Percentiles rank a stretch among this genome's conserved stretches.
These are phyloP conservation scores for Zapus hudsonius DNA, from an alignment of 2,113 vertebrate species.

Conservation along the genomic window DNA sequence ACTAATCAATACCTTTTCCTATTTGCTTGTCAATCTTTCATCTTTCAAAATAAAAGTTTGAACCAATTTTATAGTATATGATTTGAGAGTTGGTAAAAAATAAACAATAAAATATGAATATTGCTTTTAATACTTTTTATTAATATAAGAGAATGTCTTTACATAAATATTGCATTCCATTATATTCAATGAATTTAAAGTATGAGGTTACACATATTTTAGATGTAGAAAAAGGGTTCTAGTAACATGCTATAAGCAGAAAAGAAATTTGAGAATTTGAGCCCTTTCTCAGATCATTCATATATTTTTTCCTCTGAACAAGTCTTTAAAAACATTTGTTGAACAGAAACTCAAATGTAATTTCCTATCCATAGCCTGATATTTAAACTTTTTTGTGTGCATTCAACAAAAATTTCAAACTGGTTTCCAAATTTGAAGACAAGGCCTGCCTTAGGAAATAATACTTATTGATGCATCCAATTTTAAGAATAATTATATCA, in stretches of 20 bases:
- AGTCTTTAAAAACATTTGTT: slow-evolving; percentile 51
- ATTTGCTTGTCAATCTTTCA: slow-evolving; percentile 61
- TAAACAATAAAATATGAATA: slow-evolving; percentile 59
- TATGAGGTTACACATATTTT: slow-evolving; percentile 34
- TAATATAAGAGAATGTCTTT: slow-evolving; percentile 42
- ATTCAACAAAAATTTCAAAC: slow-evolving; percentile 62
- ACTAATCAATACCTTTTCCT: slow-evolving; percentile 49
- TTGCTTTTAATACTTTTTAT: slow-evolving; percentile 41
- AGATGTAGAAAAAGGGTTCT: slow-evolving; percentile 52
- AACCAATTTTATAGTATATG: slow-evolving; percentile 64
- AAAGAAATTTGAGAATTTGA: slow-evolving; percentile 45
- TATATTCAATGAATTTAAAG: slow-evolving; percentile 64
- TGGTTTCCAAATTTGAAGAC: slow-evolving; percentile 30
- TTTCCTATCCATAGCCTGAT: slow-evolving; percentile 63
- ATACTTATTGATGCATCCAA: not conserved
- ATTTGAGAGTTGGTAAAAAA: slow-evolving; percentile 70
- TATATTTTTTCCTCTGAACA: slow-evolving; percentile 16
- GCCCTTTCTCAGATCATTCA: slow-evolving; percentile 58
- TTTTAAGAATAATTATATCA: not conserved
- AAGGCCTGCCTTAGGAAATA: slow-evolving; percentile 75
- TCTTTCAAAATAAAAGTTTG: slow-evolving; percentile 56
- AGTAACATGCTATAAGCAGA: slow-evolving; percentile 41
- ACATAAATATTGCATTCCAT: slow-evolving; percentile 50
- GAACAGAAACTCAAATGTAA: slow-evolving; percentile 45
- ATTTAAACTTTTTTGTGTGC: slow-evolving; percentile 35